A percentile compares a stretch with the other conserved stretches of the same genome.
These are phyloP conservation scores for Falcaria lacertinaria DNA, from an alignment of 2,888 invertebrate species.

Conservation along the genomic window DNA sequence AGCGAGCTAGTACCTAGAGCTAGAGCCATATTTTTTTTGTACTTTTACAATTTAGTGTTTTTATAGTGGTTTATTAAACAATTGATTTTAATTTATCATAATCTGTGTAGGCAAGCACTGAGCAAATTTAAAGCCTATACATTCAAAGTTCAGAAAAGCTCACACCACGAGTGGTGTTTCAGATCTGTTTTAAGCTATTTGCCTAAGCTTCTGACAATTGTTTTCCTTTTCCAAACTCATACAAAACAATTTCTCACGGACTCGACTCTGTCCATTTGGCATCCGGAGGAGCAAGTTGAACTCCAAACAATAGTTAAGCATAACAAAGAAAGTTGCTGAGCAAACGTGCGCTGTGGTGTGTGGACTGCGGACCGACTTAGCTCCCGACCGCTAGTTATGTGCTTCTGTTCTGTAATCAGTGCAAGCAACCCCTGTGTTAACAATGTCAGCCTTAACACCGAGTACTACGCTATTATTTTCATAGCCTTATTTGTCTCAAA, in stretches of 20 bases:
- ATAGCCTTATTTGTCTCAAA: neutral
- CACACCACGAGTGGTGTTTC: slow-evolving; percentile 17
- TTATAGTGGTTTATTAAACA: too few relatives aligned
- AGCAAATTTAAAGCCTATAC: neutral
- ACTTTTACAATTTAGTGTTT: too few relatives aligned
- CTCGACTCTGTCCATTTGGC: slow-evolving; percentile 64
- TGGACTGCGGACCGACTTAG: slow-evolving; percentile 37
- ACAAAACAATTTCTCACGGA: slow-evolving; percentile 72
- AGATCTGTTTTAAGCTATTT: slow-evolving; percentile 55
- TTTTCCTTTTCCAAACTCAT: slow-evolving; percentile 73
- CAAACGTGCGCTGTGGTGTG: slow-evolving; percentile 43
- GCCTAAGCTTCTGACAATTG: slow-evolving; percentile 69
- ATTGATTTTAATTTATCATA: too few relatives aligned
- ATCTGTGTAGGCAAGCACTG: too few relatives aligned
- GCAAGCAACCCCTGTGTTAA: slow-evolving; percentile 29
- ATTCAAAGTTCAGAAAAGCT: slow-evolving; percentile 22
- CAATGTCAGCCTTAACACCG: slow-evolving; percentile 21
- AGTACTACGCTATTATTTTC: neutral
- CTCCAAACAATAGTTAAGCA: slow-evolving; percentile 68
- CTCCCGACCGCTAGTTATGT: slow-evolving; percentile 33
- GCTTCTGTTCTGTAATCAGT: slow-evolving; percentile 42
- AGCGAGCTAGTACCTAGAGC: too few relatives aligned
- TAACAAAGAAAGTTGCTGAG: slow-evolving; percentile 68
- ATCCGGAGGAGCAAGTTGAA: slow-evolving; percentile 62
- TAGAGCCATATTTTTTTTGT: too few relatives aligned